Percentiles rank a stretch among this genome's conserved stretches.
These are phyloP conservation scores for Potamarius usumacintae DNA, from an alignment of 2,113 vertebrate species.

Conservation along the genomic window DNA sequence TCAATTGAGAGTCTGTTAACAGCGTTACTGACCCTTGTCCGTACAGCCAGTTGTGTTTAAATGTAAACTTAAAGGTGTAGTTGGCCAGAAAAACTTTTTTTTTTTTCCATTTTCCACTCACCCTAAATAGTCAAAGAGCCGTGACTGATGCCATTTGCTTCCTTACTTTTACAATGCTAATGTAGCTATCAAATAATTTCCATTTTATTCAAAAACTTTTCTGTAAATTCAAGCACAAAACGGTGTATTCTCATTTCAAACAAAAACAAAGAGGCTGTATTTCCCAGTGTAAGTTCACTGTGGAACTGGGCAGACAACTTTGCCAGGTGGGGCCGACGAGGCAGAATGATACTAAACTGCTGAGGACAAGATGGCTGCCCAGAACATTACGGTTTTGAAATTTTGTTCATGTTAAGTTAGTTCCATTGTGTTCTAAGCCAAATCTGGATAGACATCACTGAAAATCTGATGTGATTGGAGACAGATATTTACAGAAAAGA, in stretches of 20 bases:
- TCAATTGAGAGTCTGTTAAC: neutral
- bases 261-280: neutral
- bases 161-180: neutral
- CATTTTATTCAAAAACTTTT: neutral
- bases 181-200: neutral
- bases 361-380: neutral
- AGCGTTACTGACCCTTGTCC: neutral
- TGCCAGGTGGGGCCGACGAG: too few species aligned
- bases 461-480: neutral
- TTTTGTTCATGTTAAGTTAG: neutral
- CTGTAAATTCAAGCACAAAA: neutral
- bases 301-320: neutral
- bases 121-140: neutral
- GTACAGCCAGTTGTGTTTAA: neutral
- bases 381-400: neutral
- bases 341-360: neutral
- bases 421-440: neutral
- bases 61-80: constrained; percentile 17
- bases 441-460: neutral
- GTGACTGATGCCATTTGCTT: neutral
- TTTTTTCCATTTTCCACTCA: neutral
- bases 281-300: neutral
- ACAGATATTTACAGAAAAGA: neutral
- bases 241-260: neutral
- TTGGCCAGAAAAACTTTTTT: neutral